These are phyloP conservation scores for Drosophila fulvimacula DNA, from an alignment of 2,888 invertebrate species.

Conservation along the genomic window DNA sequence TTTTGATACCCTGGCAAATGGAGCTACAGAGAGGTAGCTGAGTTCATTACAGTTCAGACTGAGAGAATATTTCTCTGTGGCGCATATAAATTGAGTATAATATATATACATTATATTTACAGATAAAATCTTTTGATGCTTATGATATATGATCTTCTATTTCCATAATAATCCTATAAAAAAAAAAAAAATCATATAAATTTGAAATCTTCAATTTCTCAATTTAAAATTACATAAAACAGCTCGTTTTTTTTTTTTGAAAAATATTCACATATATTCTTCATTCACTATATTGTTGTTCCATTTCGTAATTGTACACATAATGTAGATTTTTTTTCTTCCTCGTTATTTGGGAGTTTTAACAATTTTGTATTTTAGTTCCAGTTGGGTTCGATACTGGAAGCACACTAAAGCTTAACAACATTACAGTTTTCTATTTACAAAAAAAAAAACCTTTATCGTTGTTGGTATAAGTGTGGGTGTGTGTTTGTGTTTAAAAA, in stretches of 20 bases:
- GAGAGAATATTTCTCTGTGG: not conserved
- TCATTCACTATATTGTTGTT: slow-evolving; percentile 32
- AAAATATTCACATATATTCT: slow-evolving; percentile 47
- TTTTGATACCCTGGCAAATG: slow-evolving; percentile 48
- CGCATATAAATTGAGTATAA: not conserved
- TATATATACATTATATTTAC: not conserved
- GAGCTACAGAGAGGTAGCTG: not conserved
- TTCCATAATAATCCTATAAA: too few relatives aligned
- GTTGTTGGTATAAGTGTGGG: slow-evolving; percentile 11
- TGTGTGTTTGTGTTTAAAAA: slow-evolving; percentile 28
- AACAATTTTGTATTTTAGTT: slow-evolving; percentile 53
- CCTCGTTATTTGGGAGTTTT: slow-evolving; percentile 29
- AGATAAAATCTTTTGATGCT: not conserved
- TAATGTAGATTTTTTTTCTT: slow-evolving; percentile 9
- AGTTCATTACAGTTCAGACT: not conserved
- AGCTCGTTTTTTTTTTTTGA: slow-evolving; percentile 16
- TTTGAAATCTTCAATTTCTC: too few relatives aligned
- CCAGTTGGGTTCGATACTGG: slow-evolving; percentile 43
- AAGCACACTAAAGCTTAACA: slow-evolving; percentile 50
- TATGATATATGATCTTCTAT: not conserved
- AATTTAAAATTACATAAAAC: too few relatives aligned
- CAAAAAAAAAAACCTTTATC: slow-evolving; percentile 27
- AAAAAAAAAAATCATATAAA: too few relatives aligned
- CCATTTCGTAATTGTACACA: slow-evolving; percentile 40
- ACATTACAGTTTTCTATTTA: slow-evolving; percentile 43